Evolutionary conservation across 2,113 vertebrate genomes (phyloP), one percentile per base, ranked within the genome.

Genomic region (Oryzias javanicus): DNA sequence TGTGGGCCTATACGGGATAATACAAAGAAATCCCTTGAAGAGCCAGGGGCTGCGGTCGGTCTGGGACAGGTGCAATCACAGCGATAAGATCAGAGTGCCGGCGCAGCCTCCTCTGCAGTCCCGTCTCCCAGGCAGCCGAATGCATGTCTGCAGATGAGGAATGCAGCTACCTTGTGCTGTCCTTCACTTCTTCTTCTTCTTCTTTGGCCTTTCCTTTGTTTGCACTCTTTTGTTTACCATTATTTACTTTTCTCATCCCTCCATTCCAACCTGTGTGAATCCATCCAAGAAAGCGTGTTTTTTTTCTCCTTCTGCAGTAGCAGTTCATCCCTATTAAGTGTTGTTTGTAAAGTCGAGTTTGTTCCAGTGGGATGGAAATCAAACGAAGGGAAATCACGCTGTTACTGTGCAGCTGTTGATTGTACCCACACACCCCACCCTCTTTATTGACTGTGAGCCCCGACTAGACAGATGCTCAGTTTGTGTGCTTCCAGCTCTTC

Each of bases 1-100:
- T 86, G 79, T 74, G 67, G 79, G 76, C 74, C 76, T 73, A 79
- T 75, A 78, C 79, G 72, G 82, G 81, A 72, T 56, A 81, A 75
- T 82, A 91, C 89, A 91, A 91, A 91, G 82, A 80, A 84, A 88
- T 83, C 67, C 88, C 89, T 87, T 70, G 71, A 73, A 82, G 90
- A 86, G 80, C 79, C 81, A 46, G 65, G 24, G 78, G 86, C 79
- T 35, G 35, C 83, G 64, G 55, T 79, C n/a, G 79, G 83, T 83
- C 80, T 78, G 81, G 88, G 88, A 90, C 88, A 91, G 91, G 90
- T 90, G 90, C 89, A 91, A 91, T 91, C 91, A 91, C 85, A 85
- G 79, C 85, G 89, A 92, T 91, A 91, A 90, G 83, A 91, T 91
- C 91, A 88, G 80, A 88, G 71, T 71, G 67, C 78, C 72, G 42